phyloP scores from a whole-genome alignment of 2,888 invertebrate species.

The Lepeophtheirus nordmannii region DNA sequence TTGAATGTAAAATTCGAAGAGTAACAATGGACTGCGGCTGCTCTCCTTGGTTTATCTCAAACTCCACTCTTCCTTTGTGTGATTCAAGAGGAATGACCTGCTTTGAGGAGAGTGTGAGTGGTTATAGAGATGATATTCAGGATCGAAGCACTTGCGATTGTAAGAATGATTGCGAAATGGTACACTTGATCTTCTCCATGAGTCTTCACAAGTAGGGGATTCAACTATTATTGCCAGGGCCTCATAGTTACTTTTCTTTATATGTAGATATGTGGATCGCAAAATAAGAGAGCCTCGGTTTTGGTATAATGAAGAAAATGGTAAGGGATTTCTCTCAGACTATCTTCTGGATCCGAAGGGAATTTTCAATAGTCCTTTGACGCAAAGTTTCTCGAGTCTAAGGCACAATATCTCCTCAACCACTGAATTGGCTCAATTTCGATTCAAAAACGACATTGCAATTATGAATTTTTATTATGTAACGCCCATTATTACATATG shows the following conservation, averaged over 20 bases:
- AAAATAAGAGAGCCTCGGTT: no score
- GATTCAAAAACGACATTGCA: constrained; percentile 1
- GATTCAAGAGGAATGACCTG: background rate
- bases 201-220: no score
- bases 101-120: background rate
- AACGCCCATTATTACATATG: background rate
- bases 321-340: background rate
- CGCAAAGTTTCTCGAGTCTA: background rate
- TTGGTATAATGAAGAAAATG: no score
- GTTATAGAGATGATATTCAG: background rate
- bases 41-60: constrained; percentile 7
- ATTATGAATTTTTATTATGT: constrained; percentile 1
- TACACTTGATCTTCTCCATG: background rate
- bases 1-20: constrained; percentile 1
- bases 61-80: background rate
- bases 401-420: background rate
- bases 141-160: background rate
- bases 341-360: constrained; percentile 6
- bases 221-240: no score
- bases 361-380: background rate
- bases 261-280: no score
- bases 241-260: no score
- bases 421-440: background rate
- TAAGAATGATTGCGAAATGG: constrained; percentile 6
- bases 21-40: background rate